These are phyloP conservation scores for Lycaon pictus DNA, from an alignment of 2,113 vertebrate species.

Conservation along the genomic window DNA sequence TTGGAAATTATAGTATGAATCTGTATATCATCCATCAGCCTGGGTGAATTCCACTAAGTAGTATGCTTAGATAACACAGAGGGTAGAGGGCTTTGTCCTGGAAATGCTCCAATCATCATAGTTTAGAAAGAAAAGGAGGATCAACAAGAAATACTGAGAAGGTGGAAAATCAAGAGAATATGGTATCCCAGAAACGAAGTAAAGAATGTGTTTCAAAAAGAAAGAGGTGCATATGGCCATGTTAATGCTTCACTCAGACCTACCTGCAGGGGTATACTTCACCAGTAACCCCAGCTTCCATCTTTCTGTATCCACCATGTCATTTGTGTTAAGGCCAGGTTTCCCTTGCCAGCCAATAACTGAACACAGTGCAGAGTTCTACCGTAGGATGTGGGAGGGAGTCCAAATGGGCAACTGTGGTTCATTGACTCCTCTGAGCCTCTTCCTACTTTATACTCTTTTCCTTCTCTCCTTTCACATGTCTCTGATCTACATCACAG, in stretches of 20 bases:
- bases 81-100: not conserved
- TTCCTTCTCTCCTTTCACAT: not conserved
- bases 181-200: not conserved
- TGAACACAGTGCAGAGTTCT: not conserved
- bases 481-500: not conserved
- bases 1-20: slow-evolving; percentile 30
- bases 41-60: not conserved
- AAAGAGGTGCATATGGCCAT: not conserved
- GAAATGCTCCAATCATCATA: not conserved
- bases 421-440: not conserved
- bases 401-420: not conserved
- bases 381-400: not conserved
- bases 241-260: not conserved
- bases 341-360: not conserved
- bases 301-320: not conserved
- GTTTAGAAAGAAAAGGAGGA: not conserved
- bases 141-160: slow-evolving; percentile 13
- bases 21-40: not conserved
- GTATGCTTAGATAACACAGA: not conserved
- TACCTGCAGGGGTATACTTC: not conserved
- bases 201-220: not conserved
- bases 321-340: not conserved
- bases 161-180: not conserved
- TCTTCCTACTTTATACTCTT: not conserved
- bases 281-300: not conserved